A percentile compares a stretch with the other conserved stretches of the same genome.
Evolutionary conservation across 30 jellyfish, hydroid and myxozoan species (phyloP).

Genomic region (Phacellophora camtschatica): DNA sequence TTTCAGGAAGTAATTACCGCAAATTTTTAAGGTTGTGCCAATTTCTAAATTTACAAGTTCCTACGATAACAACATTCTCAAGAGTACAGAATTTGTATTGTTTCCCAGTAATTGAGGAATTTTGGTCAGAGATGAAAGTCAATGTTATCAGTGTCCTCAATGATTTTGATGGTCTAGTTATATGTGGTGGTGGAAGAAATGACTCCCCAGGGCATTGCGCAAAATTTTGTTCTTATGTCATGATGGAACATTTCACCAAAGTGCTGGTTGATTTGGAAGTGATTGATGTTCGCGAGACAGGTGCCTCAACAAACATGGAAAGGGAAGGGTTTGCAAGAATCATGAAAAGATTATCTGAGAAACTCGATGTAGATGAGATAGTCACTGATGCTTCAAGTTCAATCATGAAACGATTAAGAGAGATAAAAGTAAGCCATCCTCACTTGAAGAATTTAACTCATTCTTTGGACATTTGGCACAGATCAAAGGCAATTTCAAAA

Average conservation of each 20-base stretch:
- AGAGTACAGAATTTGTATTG: not conserved
- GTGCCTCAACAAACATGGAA: conserved; percentile 28
- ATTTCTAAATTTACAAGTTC: not conserved
- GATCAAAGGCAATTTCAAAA: not conserved
- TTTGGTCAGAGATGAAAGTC: conserved; percentile 1
- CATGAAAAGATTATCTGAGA: not conserved
- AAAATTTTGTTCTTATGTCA: not conserved
- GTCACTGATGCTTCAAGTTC: conserved; percentile 34
- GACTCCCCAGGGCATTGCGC: conserved; percentile 52
- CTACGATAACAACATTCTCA: not conserved
- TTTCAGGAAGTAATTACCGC: conserved; percentile 7
- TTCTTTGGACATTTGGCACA: conserved; percentile 34
- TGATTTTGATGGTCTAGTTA: not conserved
- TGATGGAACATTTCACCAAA: conserved; percentile 28
- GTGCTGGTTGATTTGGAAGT: conserved; percentile 7
- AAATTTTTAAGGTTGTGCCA: not conserved
- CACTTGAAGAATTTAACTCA: not conserved
- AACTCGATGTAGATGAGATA: not conserved
- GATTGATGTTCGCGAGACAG: conserved; percentile 13
- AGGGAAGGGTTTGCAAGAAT: not conserved
- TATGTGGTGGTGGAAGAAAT: conserved; percentile 26
- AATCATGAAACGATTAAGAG: not conserved
- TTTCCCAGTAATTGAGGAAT: not conserved
- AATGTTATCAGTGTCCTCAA: not conserved
- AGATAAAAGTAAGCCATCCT: not conserved